Evolutionary conservation across 2,888 invertebrate species (phyloP).

Genomic region (Aspidapion aeneum): DNA sequence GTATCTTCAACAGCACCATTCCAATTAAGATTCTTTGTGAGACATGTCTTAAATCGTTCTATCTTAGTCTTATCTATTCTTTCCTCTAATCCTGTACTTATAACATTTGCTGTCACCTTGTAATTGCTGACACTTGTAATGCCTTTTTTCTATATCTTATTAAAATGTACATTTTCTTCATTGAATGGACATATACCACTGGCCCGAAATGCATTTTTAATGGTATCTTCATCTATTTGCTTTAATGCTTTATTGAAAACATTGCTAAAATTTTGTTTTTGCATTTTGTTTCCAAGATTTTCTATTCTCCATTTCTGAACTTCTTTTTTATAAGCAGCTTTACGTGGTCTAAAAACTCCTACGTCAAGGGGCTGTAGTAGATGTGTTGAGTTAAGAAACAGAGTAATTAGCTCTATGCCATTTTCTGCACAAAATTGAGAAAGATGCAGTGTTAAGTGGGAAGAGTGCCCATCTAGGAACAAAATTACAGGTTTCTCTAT

Average conservation of each 20-base stretch:
- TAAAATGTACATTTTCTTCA: conserved; percentile 2
- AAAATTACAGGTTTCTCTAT: conserved; percentile 4
- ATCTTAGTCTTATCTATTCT: conserved; percentile 1
- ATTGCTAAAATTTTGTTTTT: conserved; percentile 5
- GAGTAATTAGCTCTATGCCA: conserved; percentile 9
- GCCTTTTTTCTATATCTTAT: not conserved
- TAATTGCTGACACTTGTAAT: not conserved
- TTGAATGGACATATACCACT: conserved; percentile 5
- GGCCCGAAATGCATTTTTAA: conserved; percentile 1
- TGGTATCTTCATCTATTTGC: not conserved
- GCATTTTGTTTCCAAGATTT: conserved; percentile 1
- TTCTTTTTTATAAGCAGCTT: conserved; percentile 15
- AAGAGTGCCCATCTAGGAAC: conserved; percentile 8
- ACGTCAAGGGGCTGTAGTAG: conserved; percentile 6
- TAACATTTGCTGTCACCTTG: not conserved
- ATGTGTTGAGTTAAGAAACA: conserved; percentile 13
- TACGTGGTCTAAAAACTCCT: conserved; percentile 8
- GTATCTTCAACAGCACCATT: not conserved
- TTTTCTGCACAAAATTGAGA: no score
- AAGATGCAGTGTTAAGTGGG: conserved; percentile 7
- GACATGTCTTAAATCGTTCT: not conserved
- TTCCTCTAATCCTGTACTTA: not conserved
- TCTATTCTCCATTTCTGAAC: conserved; percentile 10
- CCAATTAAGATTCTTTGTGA: not conserved
- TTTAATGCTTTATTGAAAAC: conserved; percentile 6